These are phyloP conservation scores for Venusia cambrica DNA, from an alignment of 2,888 invertebrate genomes.

Conservation along the genomic window DNA sequence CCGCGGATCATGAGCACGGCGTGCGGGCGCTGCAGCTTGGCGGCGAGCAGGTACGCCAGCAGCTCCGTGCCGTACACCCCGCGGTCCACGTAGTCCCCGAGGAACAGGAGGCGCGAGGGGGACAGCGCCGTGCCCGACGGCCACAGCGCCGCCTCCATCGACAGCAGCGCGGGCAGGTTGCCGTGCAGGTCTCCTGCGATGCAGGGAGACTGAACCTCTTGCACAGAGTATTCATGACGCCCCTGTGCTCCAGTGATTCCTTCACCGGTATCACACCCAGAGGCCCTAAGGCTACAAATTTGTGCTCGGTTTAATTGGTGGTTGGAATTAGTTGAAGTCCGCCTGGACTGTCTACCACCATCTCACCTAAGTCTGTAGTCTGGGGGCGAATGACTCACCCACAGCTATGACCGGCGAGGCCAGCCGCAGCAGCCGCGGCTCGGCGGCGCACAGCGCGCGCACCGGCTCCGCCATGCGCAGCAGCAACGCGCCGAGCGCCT, in stretches of 20 bases:
- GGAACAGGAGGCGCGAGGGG: slow-evolving; percentile 84
- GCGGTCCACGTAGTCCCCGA: slow-evolving; percentile 90
- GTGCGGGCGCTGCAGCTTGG: slow-evolving; percentile 84
- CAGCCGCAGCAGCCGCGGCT: slow-evolving; percentile 53
- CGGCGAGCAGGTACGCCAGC: slow-evolving; percentile 85
- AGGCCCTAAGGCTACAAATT: too few species aligned
- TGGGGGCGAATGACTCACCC: slow-evolving; percentile 35
- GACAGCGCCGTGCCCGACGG: slow-evolving; percentile 83
- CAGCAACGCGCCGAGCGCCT: slow-evolving; percentile 47
- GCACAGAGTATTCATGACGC: too few species aligned
- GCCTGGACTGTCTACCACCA: too few species aligned
- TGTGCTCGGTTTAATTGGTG: too few species aligned
- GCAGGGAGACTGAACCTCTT: too few species aligned
- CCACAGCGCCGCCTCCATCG: slow-evolving; percentile 87
- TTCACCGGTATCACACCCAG: too few species aligned
- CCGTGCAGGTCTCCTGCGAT: slow-evolving; percentile 90
- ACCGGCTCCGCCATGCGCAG: slow-evolving; percentile 55
- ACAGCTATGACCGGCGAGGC: slow-evolving; percentile 55
- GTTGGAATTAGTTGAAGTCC: too few species aligned
- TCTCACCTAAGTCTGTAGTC: too few species aligned
- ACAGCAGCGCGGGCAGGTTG: slow-evolving; percentile 84
- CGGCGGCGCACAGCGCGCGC: slow-evolving; percentile 45
- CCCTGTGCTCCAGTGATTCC: too few species aligned
- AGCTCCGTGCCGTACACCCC: slow-evolving; percentile 86
- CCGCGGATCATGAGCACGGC: slow-evolving; percentile 85